Conservation (phyloP, 2,888 invertebrate species). For the Anthophora plumipes region DNA sequence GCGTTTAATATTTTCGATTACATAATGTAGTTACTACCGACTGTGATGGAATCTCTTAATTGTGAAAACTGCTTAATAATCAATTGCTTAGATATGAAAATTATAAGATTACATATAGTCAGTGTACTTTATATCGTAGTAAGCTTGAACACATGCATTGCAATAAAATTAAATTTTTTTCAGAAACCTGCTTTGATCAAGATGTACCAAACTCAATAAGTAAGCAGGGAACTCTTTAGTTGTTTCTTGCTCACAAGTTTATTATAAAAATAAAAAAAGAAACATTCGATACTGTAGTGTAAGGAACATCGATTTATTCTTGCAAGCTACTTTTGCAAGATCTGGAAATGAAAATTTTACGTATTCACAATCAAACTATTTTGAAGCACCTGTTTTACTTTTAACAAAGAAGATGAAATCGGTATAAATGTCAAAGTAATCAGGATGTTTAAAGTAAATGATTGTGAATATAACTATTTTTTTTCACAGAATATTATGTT, state of each 20-base stretch:
- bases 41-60: constrained; percentile 26
- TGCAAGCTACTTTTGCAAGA: constrained; percentile 25
- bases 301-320: constrained; percentile 39
- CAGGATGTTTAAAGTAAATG: constrained; percentile 45
- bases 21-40: constrained; percentile 35
- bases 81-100: constrained; percentile 43
- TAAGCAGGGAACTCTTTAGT: constrained; percentile 44
- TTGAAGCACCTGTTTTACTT: constrained; percentile 25
- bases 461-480: constrained; percentile 58
- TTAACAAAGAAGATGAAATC: constrained; percentile 17
- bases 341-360: constrained; percentile 37
- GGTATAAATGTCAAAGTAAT: constrained; percentile 5
- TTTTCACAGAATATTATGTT: constrained; percentile 55
- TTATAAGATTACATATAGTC: constrained; percentile 33
- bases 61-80: constrained; percentile 36
- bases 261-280: constrained; percentile 17
- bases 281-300: constrained; percentile 36
- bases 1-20: constrained; percentile 40
- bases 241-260: constrained; percentile 39
- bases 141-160: constrained; percentile 48
- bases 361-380: constrained; percentile 61
- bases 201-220: constrained; percentile 51
- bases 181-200: constrained; percentile 70
- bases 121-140: constrained; percentile 34
- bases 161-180: constrained; percentile 61